Conservation (phyloP, 1,140 invertebrate genomes). For the Bombus superbus region DNA sequence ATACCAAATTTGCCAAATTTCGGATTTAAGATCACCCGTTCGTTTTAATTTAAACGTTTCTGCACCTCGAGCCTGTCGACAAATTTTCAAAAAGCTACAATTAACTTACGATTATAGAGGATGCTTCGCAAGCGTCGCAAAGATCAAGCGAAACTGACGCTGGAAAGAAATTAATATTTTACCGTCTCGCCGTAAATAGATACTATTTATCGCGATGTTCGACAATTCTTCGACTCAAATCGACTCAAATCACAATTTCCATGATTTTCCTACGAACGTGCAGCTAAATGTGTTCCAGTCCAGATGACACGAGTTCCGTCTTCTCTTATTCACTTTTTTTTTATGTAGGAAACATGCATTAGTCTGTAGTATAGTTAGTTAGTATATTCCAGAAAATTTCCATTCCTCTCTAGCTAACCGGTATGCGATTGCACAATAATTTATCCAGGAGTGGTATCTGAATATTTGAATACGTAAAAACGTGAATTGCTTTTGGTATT, state of each 20-base stretch:
- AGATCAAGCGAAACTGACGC: background rate
- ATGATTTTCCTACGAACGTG: constrained; percentile 31
- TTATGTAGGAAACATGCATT: background rate
- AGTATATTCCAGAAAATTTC: background rate
- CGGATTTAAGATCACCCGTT: background rate
- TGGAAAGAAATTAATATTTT: background rate
- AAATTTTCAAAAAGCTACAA: background rate
- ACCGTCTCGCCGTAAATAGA: background rate
- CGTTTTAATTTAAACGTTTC: too few relatives aligned
- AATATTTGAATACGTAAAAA: background rate
- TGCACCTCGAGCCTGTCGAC: background rate
- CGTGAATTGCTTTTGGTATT: background rate
- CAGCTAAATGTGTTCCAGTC: constrained; percentile 49
- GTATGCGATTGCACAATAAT: background rate
- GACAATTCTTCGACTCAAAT: background rate
- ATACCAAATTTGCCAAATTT: constrained; percentile 42
- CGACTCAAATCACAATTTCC: constrained; percentile 1
- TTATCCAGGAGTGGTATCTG: background rate
- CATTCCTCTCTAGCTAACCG: background rate
- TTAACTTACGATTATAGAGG: background rate
- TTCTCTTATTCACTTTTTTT: constrained; percentile 5
- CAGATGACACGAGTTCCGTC: constrained; percentile 38
- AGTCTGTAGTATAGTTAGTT: too few relatives aligned
- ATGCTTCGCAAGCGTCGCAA: background rate
- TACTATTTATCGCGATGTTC: background rate